Base-by-base conservation (phyloP, 2,113 vertebrate species). In the Spheniscus mendiculus region DNA sequence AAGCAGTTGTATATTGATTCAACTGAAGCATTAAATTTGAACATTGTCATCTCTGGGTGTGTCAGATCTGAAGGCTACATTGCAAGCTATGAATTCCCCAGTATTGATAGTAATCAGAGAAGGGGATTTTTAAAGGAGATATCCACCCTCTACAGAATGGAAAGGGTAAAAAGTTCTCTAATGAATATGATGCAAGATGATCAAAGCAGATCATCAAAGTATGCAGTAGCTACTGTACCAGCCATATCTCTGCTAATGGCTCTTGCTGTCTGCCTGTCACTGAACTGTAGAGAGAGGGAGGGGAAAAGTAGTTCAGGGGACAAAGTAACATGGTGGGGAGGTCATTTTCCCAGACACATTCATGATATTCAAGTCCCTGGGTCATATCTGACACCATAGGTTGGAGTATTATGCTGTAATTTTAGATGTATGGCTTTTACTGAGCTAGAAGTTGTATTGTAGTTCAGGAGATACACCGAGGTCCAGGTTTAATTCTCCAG, bases 11-110 rank as follows among this genome's bases (percentile, higher is more conserved):
- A 32, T 66, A 56, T 91, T 72, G 50, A 65, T 77, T 85, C 63
- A 95, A 34, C n/a, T 11, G 5, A 73, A 94, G 87, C 74, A 70
- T 93, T 94, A 84, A 77, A 95, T 95, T 91, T 89, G 70, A 65
- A 44, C 34, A 5, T 93, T 93, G 82, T 89, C 89, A 76, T 84
- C 84, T 77, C 36, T 80, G 69, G 69, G 38, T 61, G 69, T 83
- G 74, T 66, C 49, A 67, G 74, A 66, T 84, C 47, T 47, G 71
- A 91, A 93, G 47, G 83, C 74, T 71, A 38, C 38, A 4, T 67
- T 82, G 79, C 72, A 83, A 47, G 3, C 66, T 80, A 7, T 81
- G 73, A 67, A 78, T 94, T 84, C 52, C 50, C n/a, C 61, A 53
- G 20, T 49, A 13, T 42, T 69, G 83, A 66, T 62, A 76, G 90